Percentiles rank a stretch among this genome's conserved stretches.
Evolutionary conservation across 2,113 vertebrate genomes (phyloP).

Genomic region (Megaceryle maxima): DNA sequence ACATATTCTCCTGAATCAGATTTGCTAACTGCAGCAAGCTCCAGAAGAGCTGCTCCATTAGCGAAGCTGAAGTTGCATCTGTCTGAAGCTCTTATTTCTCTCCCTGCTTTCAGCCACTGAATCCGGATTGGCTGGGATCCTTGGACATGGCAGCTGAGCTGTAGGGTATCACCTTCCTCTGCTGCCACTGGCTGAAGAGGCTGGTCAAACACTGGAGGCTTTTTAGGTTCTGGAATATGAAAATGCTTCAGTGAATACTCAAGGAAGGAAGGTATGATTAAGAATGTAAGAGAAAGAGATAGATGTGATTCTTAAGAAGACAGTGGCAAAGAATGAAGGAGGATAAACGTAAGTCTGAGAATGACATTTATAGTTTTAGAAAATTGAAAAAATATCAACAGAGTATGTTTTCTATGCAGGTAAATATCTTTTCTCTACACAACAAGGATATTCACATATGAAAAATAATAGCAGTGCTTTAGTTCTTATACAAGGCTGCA

Average conservation of each 20-base stretch:
- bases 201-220: slow-evolving; percentile 89
- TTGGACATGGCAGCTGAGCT: slow-evolving; percentile 86
- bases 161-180: slow-evolving; percentile 83
- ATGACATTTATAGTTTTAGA: background rate
- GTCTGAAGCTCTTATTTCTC: slow-evolving; percentile 83
- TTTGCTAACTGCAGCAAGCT: slow-evolving; percentile 79
- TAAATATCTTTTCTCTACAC: background rate
- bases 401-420: background rate
- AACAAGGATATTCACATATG: background rate
- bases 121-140: slow-evolving; percentile 89
- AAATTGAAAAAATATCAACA: background rate
- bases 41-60: slow-evolving; percentile 85
- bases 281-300: background rate
- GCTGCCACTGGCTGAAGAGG: slow-evolving; percentile 82
- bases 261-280: background rate
- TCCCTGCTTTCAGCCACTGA: slow-evolving; percentile 94
- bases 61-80: slow-evolving; percentile 87
- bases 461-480: too few species aligned
- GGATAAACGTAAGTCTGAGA: background rate
- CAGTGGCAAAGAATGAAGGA: background rate
- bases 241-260: slow-evolving; percentile 31
- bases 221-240: slow-evolving; percentile 84
- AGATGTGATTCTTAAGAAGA: background rate
- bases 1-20: slow-evolving; percentile 89
- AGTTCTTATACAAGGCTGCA: too few species aligned